Evolutionary conservation across 2,797 vertebrate species (phyloP).

Genomic region (Takifugu rubripes): DNA sequence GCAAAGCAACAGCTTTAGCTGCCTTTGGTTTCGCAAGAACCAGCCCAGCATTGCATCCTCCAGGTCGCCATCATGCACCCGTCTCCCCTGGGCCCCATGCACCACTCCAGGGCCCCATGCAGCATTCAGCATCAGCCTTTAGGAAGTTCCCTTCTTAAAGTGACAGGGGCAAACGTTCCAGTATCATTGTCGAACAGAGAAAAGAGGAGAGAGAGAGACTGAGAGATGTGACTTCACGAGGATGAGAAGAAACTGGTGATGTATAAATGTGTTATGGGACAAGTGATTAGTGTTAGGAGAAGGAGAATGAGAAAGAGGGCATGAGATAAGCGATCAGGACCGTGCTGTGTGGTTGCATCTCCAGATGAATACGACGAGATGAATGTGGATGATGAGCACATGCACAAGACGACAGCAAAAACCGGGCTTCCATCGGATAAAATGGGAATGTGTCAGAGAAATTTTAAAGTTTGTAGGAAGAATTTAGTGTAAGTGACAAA

Average conservation of each 20-base stretch:
- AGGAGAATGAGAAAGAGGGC: background rate
- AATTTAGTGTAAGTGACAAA: too few relatives aligned
- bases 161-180: slow-evolving; percentile 58
- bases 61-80: slow-evolving; percentile 69
- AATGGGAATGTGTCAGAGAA: background rate
- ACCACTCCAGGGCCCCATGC: slow-evolving; percentile 77
- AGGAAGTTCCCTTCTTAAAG: slow-evolving; percentile 64
- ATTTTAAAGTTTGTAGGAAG: background rate
- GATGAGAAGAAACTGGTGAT: background rate
- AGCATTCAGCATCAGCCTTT: slow-evolving; percentile 73
- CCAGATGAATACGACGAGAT: slow-evolving; percentile 23
- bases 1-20: slow-evolving; percentile 4
- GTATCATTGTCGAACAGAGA: slow-evolving; percentile 67
- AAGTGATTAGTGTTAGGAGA: background rate
- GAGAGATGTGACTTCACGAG: background rate
- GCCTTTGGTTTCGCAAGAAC: slow-evolving; percentile 17
- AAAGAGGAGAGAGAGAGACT: slow-evolving; percentile 45
- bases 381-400: slow-evolving; percentile 14
- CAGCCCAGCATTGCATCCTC: slow-evolving; percentile 56
- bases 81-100: slow-evolving; percentile 60
- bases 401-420: slow-evolving; percentile 25
- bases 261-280: background rate
- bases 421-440: slow-evolving; percentile 37
- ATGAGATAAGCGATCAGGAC: slow-evolving; percentile 19
- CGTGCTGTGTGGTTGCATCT: slow-evolving; percentile 39